Base-by-base conservation (phyloP, 1,140 invertebrate genomes). In the Physella acuta region DNA sequence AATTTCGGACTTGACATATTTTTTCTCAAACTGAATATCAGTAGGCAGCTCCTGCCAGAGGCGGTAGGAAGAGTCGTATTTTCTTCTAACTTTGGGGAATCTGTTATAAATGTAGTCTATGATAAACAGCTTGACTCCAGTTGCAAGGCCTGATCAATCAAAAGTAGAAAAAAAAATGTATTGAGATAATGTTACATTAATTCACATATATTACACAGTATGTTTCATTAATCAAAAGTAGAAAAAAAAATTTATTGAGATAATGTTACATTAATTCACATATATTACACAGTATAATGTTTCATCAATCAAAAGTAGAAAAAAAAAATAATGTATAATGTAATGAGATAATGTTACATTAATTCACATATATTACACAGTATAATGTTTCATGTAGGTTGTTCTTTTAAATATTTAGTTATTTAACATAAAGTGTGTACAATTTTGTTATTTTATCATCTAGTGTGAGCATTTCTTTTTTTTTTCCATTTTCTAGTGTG, bases 121-220 rank as follows among this genome's bases (percentile, higher is more conserved):
- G 24, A 86, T 72, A 64, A 87, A 86, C 49, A 86, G 60, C 73
- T 86, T 86, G 2, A 86, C 58, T 20, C 85, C 85, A 8, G 84
- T 53, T 44, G 69, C 75, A 26, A 83, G 39, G 51, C 81, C 82
- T 84, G 26, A 5, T n/a, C 11, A 55, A n/a, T 44, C 20, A 44
- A 11, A 20, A 20, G 8, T 44, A 11, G n/a, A n/a, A n/a, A n/a
- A n/a, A n/a, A n/a, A n/a, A n/a, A 44, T 44, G 39, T 44, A 11
- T 20, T 44, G 39, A 20, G 20, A 11, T 20, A 44, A 11, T 20
- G 20, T 44, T 20, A 44, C 8, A 11, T 8, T 44, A 20, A 8
- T 44, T 20, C 39, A 44, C 8, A 44, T 20, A 44, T 44, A 44
- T 44, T 20, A 8, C 8, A 8, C n/a, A 11, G 8, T 44, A 20